These are phyloP conservation scores for Heterochromis multidens DNA, from an alignment of 2,113 vertebrate genomes.

Conservation along the genomic window DNA sequence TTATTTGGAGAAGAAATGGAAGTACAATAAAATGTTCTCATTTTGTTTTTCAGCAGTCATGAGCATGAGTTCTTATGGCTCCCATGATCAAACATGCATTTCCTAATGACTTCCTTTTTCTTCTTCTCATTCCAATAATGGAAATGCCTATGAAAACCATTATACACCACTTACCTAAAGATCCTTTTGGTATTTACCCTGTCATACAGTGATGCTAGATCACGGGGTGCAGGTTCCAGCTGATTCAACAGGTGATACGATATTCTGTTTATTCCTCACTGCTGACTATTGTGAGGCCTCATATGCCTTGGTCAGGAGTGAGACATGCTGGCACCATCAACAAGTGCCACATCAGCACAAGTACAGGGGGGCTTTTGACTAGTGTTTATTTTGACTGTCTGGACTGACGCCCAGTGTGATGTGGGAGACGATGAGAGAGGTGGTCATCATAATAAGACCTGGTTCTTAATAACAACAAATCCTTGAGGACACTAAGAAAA, in stretches of 20 bases:
- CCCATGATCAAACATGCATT: conserved; percentile 25
- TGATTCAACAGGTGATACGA: conserved; percentile 54
- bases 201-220: background rate
- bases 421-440: conserved; percentile 76
- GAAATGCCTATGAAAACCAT: conserved; percentile 50
- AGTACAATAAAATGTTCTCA: conserved; percentile 64
- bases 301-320: conserved; percentile 9
- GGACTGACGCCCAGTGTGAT: conserved; percentile 80
- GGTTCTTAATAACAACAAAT: conserved; percentile 73
- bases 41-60: conserved; percentile 35
- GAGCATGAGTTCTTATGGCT: conserved; percentile 33
- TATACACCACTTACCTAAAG: conserved; percentile 26
- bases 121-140: conserved; percentile 23
- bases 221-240: background rate
- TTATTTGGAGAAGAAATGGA: conserved; percentile 71
- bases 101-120: conserved; percentile 16
- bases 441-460: conserved; percentile 80
- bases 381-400: conserved; percentile 61
- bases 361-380: conserved; percentile 22
- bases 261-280: conserved; percentile 12
- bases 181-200: background rate
- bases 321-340: conserved; percentile 52
- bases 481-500: conserved; percentile 58
- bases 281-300: conserved; percentile 13
- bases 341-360: conserved; percentile 62